A percentile compares a stretch with the other conserved stretches of the same genome.
Conservation (phyloP, 2,888 invertebrate genomes). For the Thereva unica region DNA sequence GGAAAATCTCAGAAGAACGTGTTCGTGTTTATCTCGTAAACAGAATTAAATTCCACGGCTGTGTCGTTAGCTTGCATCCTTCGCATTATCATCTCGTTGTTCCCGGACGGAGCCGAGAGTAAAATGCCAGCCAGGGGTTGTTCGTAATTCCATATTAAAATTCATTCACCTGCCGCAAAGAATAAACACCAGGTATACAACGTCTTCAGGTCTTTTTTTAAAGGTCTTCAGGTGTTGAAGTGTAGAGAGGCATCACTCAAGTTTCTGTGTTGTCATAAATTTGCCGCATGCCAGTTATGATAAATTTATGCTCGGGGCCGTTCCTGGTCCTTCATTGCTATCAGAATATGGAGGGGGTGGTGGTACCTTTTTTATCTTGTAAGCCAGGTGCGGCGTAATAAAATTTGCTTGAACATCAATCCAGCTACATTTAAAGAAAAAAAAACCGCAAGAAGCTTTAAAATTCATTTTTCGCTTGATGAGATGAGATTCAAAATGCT, state of each 20-base stretch:
- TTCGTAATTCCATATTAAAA: slow-evolving; percentile 30
- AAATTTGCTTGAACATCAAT: too few species aligned
- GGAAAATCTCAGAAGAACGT: slow-evolving; percentile 18
- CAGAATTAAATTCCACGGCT: slow-evolving; percentile 19
- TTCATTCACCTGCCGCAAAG: slow-evolving; percentile 28
- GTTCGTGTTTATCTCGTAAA: slow-evolving; percentile 22
- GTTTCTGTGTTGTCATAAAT: slow-evolving; percentile 15
- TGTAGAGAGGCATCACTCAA: not conserved
- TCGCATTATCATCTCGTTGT: slow-evolving; percentile 12
- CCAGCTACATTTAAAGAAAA: too few species aligned
- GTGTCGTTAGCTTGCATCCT: slow-evolving; percentile 9
- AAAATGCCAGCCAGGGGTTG: not conserved
- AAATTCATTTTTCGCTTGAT: too few species aligned
- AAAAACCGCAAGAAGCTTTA: too few species aligned
- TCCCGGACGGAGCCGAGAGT: not conserved
- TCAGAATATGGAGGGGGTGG: too few species aligned
- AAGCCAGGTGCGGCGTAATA: too few species aligned
- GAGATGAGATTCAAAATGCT: too few species aligned
- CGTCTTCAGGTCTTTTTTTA: too few species aligned
- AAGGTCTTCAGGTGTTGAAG: too few species aligned
- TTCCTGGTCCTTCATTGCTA: not conserved
- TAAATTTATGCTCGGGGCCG: slow-evolving; percentile 28
- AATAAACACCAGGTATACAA: slow-evolving; percentile 4
- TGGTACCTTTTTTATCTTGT: too few species aligned
- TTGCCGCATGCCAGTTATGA: slow-evolving; percentile 31